A percentile compares a stretch with the other conserved stretches of the same genome.
Evolutionary conservation across 2,113 vertebrate species (phyloP).

Genomic region (Dissostichus mawsoni): DNA sequence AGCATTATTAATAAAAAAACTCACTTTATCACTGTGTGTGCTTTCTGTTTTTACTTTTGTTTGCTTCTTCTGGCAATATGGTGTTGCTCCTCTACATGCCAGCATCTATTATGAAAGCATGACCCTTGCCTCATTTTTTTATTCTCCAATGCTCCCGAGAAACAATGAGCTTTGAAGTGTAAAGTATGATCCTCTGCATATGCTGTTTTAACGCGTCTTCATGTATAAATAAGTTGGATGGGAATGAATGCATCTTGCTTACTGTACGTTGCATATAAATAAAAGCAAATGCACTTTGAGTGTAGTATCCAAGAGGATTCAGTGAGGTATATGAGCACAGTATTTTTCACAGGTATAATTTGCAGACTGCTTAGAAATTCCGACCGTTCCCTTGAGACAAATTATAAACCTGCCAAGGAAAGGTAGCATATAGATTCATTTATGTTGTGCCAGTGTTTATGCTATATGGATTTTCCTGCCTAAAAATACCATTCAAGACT

Average conservation of each 20-base stretch:
- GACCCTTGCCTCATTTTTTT: conserved; percentile 45
- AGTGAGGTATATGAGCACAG: not conserved
- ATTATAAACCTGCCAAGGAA: not conserved
- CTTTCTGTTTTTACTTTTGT: conserved; percentile 4
- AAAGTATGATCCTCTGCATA: conserved; percentile 48
- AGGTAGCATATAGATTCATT: not conserved
- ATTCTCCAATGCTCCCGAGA: conserved; percentile 30
- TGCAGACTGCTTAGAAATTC: not conserved
- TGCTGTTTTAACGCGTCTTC: conserved; percentile 21
- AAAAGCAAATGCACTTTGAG: not conserved
- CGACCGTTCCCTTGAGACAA: not conserved
- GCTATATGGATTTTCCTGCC: not conserved
- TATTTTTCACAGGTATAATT: not conserved
- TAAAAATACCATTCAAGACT: not conserved
- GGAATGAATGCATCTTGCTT: conserved; percentile 33
- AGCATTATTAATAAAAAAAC: conserved; percentile 7
- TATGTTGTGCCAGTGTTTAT: not conserved
- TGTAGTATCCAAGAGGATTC: not conserved
- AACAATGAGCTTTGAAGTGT: conserved; percentile 69
- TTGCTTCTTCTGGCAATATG: not conserved
- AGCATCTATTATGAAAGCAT: conserved; percentile 43
- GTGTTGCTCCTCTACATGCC: conserved; percentile 1
- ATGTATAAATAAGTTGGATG: conserved; percentile 42
- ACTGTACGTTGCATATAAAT: conserved; percentile 1
- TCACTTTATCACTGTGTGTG: not conserved